Conservation (phyloP, 1,140 invertebrate genomes). For the Cherax quadricarinatus region DNA sequence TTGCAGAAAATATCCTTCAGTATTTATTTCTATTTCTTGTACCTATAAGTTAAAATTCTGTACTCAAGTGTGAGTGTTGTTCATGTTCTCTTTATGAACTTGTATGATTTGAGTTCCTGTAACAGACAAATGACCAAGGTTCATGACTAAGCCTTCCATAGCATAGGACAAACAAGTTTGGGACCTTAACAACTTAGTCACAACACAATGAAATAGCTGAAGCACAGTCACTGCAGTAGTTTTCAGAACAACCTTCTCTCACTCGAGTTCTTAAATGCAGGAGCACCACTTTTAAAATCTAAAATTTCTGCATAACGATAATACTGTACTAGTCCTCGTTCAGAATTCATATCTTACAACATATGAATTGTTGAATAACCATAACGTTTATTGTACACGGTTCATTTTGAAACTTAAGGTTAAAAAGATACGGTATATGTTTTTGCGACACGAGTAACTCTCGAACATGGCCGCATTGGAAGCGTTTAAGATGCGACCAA, state of each 20-base stretch:
- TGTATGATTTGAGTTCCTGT: constrained; percentile 3
- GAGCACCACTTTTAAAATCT: constrained; percentile 52
- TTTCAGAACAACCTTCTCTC: constrained; percentile 37
- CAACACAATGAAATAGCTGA: constrained; percentile 49
- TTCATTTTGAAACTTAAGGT: constrained; percentile 31
- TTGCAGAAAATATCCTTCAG: constrained; percentile 48
- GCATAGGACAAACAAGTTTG: constrained; percentile 25
- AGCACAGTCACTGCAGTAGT: constrained; percentile 34
- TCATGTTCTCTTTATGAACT: constrained; percentile 21
- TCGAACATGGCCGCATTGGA: constrained; percentile 47
- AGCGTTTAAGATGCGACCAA: constrained; percentile 42
- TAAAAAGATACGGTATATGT: constrained; percentile 24
- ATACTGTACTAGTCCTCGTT: constrained; percentile 24
- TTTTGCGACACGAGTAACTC: constrained; percentile 45
- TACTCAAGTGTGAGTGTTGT: constrained; percentile 43
- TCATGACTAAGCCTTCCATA: constrained; percentile 25
- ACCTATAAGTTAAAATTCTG: constrained; percentile 27
- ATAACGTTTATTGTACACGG: constrained; percentile 46
- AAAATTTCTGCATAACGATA: constrained; percentile 37
- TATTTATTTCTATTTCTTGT: constrained; percentile 38
- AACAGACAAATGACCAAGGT: background rate
- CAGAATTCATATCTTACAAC: constrained; percentile 30
- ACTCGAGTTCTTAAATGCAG: constrained; percentile 53
- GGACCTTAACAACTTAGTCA: constrained; percentile 50
- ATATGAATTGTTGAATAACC: constrained; percentile 37